These are phyloP conservation scores for Dolomedes plantarius DNA, from an alignment of 2,888 invertebrate genomes.

Conservation along the genomic window DNA sequence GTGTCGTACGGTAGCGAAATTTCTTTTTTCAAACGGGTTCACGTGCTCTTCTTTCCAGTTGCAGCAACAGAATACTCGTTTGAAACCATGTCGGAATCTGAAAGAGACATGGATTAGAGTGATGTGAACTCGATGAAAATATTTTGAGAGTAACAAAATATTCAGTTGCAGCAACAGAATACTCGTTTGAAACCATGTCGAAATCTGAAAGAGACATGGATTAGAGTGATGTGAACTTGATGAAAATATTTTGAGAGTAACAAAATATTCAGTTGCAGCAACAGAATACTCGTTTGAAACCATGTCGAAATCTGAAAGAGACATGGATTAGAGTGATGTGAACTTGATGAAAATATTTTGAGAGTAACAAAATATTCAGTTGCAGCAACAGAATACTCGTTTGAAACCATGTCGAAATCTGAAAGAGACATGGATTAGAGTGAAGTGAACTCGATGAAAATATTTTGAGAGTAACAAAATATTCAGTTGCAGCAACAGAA, in stretches of 20 bases:
- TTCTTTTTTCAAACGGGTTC: constrained; percentile 64
- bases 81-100: constrained; percentile 73
- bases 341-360: too few relatives aligned
- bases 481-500: constrained; percentile 71
- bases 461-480: too few relatives aligned
- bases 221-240: too few relatives aligned
- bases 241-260: too few relatives aligned
- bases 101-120: too few relatives aligned
- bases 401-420: constrained; percentile 74
- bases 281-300: constrained; percentile 72
- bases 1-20: constrained; percentile 71
- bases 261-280: constrained; percentile 68
- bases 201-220: constrained; percentile 70
- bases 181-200: constrained; percentile 73
- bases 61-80: constrained; percentile 71
- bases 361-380: too few relatives aligned
- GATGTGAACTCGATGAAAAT: too few relatives aligned
- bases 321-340: too few relatives aligned
- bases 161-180: constrained; percentile 70
- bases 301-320: constrained; percentile 72
- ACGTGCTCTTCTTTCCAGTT: constrained; percentile 58
- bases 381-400: constrained; percentile 71
- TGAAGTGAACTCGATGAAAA: too few relatives aligned
- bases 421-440: too few relatives aligned
- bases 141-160: too few relatives aligned